Conservation (phyloP, 1,140 invertebrate genomes). For the Brachionus rotundiformis region DNA sequence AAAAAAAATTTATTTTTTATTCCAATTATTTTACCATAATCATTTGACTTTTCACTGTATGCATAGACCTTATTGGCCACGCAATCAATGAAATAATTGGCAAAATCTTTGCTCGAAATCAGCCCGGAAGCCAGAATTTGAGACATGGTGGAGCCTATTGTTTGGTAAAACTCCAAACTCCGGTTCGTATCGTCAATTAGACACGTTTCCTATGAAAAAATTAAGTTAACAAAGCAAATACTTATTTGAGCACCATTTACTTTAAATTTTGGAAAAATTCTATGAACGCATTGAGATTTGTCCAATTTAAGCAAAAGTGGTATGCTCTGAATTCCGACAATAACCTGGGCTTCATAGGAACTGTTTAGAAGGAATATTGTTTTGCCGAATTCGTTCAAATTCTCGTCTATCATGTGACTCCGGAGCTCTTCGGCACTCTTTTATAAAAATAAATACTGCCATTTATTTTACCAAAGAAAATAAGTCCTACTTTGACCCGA, state of each 20-base stretch:
- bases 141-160: not conserved
- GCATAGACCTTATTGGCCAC: not conserved
- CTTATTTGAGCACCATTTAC: not conserved
- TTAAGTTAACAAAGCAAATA: not conserved
- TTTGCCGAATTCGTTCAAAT: slow-evolving; percentile 44
- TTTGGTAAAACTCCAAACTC: slow-evolving; percentile 41
- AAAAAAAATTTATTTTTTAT: not conserved
- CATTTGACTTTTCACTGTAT: slow-evolving; percentile 14
- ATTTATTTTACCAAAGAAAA: not conserved
- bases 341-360: slow-evolving; percentile 36
- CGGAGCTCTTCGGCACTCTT: slow-evolving; percentile 46
- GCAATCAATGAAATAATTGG: slow-evolving; percentile 7
- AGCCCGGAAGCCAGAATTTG: not conserved
- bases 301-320: not conserved
- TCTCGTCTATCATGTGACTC: slow-evolving; percentile 36
- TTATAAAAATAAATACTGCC: not conserved
- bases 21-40: slow-evolving; percentile 29
- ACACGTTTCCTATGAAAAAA: slow-evolving; percentile 24
- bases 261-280: slow-evolving; percentile 45
- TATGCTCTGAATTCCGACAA: slow-evolving; percentile 29
- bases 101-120: slow-evolving; percentile 25
- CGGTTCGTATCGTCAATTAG: slow-evolving; percentile 15
- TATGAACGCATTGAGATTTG: slow-evolving; percentile 27
- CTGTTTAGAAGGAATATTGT: slow-evolving; percentile 19
- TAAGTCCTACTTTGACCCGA: not conserved